phyloP scores from a whole-genome alignment of 2,888 invertebrate genomes.

The Aphidoletes aphidimyza region DNA sequence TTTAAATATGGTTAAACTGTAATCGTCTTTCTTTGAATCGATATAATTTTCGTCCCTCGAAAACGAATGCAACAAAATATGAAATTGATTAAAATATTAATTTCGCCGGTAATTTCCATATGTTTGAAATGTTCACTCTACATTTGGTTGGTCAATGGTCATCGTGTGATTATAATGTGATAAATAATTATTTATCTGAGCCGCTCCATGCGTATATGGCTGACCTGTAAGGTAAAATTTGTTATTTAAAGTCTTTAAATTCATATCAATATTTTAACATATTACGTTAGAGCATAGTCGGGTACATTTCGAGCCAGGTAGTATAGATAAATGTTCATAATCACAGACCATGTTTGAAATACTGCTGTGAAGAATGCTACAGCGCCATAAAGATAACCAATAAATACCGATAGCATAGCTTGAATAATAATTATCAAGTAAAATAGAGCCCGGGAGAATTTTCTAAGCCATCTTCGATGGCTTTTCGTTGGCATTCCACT shows the following conservation, averaged over 20 bases:
- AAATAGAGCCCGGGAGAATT: conserved; percentile 66
- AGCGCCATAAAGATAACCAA: conserved; percentile 84
- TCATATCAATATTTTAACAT: background rate
- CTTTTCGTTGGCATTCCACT: background rate
- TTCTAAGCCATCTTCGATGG: background rate
- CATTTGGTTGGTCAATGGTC: too few relatives aligned
- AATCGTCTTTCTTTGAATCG: background rate
- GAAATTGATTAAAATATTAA: background rate
- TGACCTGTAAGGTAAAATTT: background rate
- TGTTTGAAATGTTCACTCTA: background rate
- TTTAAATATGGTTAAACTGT: too few relatives aligned
- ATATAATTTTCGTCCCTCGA: background rate
- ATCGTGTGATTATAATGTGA: background rate
- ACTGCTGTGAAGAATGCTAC: conserved; percentile 81
- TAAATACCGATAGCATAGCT: conserved; percentile 76
- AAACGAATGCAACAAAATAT: background rate
- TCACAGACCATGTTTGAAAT: conserved; percentile 81
- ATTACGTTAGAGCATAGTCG: conserved; percentile 12
- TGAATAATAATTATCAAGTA: conserved; percentile 71
- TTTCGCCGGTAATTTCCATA: background rate
- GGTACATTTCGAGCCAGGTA: conserved; percentile 62
- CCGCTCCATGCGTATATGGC: background rate
- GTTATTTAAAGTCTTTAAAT: background rate
- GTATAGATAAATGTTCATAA: conserved; percentile 76
- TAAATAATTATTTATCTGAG: background rate